phyloP scores from a whole-genome alignment of 2,113 vertebrate species.

The Nansenia antarctica region DNA sequence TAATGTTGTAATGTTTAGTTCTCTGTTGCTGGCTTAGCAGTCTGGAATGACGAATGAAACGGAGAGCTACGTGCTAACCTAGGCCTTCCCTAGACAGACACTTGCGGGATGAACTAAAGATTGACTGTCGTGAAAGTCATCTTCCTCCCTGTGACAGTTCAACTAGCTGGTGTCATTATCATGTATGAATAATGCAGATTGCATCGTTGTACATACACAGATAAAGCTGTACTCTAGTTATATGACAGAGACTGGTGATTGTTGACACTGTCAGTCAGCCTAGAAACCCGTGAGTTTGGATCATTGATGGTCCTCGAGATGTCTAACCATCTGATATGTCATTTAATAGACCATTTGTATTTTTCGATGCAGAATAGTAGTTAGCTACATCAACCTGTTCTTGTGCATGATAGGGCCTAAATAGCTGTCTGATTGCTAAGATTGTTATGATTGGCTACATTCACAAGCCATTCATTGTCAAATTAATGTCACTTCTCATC shows the following conservation, averaged over 20 bases:
- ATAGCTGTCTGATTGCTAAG: too few relatives aligned
- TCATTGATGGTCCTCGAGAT: too few relatives aligned
- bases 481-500: too few relatives aligned
- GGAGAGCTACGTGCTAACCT: conserved; percentile 30
- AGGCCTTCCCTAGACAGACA: not conserved
- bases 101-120: not conserved
- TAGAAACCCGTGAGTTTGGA: not conserved
- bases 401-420: too few relatives aligned
- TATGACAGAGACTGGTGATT: not conserved
- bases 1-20: conserved; percentile 6
- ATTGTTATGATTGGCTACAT: too few relatives aligned
- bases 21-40: not conserved
- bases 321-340: too few relatives aligned
- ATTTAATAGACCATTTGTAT: too few relatives aligned
- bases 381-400: too few relatives aligned
- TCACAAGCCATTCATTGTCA: too few relatives aligned
- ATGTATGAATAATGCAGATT: not conserved
- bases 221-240: too few relatives aligned
- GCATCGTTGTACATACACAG: too few relatives aligned
- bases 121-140: not conserved
- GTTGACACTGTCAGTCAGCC: not conserved
- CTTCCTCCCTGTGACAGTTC: conserved; percentile 21
- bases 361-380: too few relatives aligned
- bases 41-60: not conserved
- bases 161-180: conserved; percentile 9